phyloP scores from a whole-genome alignment of 2,797 vertebrate species.

The Octomys mimax region DNA sequence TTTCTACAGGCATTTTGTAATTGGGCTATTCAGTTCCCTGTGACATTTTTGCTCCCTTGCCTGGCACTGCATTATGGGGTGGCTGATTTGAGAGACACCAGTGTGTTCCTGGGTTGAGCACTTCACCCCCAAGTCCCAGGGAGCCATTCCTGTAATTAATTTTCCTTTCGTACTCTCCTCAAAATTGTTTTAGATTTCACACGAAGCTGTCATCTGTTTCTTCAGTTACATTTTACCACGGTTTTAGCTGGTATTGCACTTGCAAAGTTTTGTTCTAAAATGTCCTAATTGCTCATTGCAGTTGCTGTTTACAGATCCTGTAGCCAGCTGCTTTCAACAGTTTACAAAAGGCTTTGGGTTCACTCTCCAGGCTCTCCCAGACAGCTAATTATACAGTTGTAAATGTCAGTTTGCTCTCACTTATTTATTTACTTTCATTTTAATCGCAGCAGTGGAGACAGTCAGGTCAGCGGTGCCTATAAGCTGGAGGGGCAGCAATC shows the following conservation, averaged over 20 bases:
- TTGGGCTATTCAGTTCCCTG: neutral
- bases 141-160: rapidly evolving
- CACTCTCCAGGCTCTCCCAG: neutral
- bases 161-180: neutral
- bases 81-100: neutral
- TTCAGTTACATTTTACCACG: neutral
- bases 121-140: no score
- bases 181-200: neutral
- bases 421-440: neutral
- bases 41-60: rapidly evolving
- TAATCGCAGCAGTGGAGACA: neutral
- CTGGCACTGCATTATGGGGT: rapidly evolving
- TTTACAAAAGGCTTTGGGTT: neutral
- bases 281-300: neutral
- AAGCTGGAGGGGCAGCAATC: neutral
- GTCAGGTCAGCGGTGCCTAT: neutral
- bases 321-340: neutral
- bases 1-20: neutral
- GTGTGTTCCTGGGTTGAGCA: rapidly evolving
- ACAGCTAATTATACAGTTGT: neutral
- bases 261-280: neutral
- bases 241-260: neutral
- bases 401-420: neutral
- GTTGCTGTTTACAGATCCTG: neutral
- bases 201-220: rapidly evolving